Base-by-base conservation (phyloP, 2,888 invertebrate genomes). In the Chymomyza fuscimana region DNA sequence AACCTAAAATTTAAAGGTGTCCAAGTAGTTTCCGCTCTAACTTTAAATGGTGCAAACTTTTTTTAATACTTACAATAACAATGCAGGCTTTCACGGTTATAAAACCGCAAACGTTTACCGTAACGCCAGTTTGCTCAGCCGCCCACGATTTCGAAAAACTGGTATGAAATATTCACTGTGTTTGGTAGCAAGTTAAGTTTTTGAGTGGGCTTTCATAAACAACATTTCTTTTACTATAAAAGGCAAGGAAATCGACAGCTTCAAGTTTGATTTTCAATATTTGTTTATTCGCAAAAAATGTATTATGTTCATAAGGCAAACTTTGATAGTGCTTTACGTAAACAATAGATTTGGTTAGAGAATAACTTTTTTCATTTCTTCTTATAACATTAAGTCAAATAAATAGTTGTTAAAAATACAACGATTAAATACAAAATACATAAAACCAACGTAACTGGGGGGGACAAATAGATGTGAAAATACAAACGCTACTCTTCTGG, bases 111-210 rank as follows among this genome's bases (percentile, higher is more conserved):
- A 46, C 40, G 40, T 46, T 46, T 46, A 46, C 40, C 40, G 40
- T 46, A 46, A 46, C 40, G 40, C 40, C 40, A 36, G 36, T 36
- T 36, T 36, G 1, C 36, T 9, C 36, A 12, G 5, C 40, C 40
- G 40, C 40, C 40, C 12, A 46, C 40, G 69, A 67, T 69, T 46
- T 69, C 69, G 67, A 70, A 69, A 59, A 64, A 61, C 70, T 67
- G 62, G 29, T 12, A 15, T 25, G 51, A 63, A 63, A 62, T 46
- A 62, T 22, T 46, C 12, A 22, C 7, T 46, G 19, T 46, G 12
- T 46, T 46, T 46, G 40, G 40, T 12, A 15, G 40, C 12, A 10
- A 46, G 40, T 12, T 12, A 1, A 12, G 1, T 12, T 46, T 46
- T 46, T 12, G 10, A 46, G 40, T 46, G 40, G 40, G 40, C 12